Conservation (phyloP, 2,888 invertebrate genomes). For the Empis livida region DNA sequence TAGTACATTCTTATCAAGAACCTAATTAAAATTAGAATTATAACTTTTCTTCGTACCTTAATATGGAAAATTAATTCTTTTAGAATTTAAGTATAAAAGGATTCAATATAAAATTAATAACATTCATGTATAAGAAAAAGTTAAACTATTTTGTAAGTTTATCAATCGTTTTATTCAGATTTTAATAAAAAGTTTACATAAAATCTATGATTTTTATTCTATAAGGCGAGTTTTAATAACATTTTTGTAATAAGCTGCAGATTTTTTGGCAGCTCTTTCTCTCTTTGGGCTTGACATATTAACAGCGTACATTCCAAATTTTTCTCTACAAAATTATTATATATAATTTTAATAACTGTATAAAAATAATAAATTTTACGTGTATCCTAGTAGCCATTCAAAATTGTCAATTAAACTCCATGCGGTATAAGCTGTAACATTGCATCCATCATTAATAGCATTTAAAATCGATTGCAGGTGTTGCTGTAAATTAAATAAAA, state of each 20-base stretch:
- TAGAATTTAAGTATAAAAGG: too few relatives aligned
- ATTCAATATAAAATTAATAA: too few relatives aligned
- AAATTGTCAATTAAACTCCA: slow-evolving; percentile 29
- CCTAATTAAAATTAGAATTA: too few relatives aligned
- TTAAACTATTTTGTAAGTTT: too few relatives aligned
- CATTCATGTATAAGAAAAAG: too few relatives aligned
- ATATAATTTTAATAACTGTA: slow-evolving; percentile 6
- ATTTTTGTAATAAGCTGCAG: slow-evolving; percentile 42
- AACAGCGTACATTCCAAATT: slow-evolving; percentile 56
- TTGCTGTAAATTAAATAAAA: slow-evolving; percentile 30
- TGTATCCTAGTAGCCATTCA: slow-evolving; percentile 25
- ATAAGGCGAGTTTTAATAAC: slow-evolving; percentile 34
- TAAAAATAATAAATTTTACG: slow-evolving; percentile 15
- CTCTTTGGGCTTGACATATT: slow-evolving; percentile 46
- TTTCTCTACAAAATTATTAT: slow-evolving; percentile 38
- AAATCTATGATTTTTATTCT: background rate
- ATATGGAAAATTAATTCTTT: too few relatives aligned
- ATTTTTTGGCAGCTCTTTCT: slow-evolving; percentile 49
- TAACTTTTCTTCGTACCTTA: too few relatives aligned
- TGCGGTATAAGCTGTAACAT: slow-evolving; percentile 21
- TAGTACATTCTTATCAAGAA: too few relatives aligned
- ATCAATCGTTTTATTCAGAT: too few relatives aligned
- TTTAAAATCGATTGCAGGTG: slow-evolving; percentile 22
- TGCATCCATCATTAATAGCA: slow-evolving; percentile 22
- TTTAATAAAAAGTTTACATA: too few relatives aligned